A percentile compares a stretch with the other conserved stretches of the same genome.
phyloP scores from a whole-genome alignment of 2,797 vertebrate genomes.

The Gymnoscopelus microlampas region DNA sequence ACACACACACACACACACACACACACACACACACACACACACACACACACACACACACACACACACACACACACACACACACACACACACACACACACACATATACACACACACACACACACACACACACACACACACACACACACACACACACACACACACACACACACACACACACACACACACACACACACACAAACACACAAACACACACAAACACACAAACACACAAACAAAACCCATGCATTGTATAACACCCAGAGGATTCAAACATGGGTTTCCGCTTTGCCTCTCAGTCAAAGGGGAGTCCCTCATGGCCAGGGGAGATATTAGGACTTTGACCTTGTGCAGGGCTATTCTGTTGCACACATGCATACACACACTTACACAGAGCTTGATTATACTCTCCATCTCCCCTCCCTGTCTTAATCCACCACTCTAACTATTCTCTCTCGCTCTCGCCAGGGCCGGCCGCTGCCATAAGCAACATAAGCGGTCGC shows the following conservation, averaged over 20 bases:
- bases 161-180: constrained; percentile 8
- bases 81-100: not conserved
- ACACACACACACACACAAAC: constrained; percentile 15
- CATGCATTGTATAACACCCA: too few relatives aligned
- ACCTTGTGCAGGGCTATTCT: not conserved
- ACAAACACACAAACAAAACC: not conserved
- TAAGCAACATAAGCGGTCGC: too few relatives aligned
- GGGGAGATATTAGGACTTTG: too few relatives aligned
- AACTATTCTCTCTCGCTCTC: not conserved
- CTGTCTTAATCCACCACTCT: not conserved
- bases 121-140: not conserved
- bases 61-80: constrained; percentile 16
- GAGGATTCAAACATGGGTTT: too few relatives aligned
- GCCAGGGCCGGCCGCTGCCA: too few relatives aligned
- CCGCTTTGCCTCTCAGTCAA: too few relatives aligned
- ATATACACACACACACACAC: not conserved
- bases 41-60: not conserved
- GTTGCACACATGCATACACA: not conserved
- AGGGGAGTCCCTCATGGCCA: too few relatives aligned
- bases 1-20: not conserved
- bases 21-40: not conserved
- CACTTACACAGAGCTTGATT: not conserved
- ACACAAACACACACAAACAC: not conserved
- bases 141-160: not conserved
- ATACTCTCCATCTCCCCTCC: not conserved